Percentiles rank a stretch among this genome's conserved stretches.
phyloP scores from a whole-genome alignment of 2,888 invertebrate species.

The Rhaphigaster nebulosa region DNA sequence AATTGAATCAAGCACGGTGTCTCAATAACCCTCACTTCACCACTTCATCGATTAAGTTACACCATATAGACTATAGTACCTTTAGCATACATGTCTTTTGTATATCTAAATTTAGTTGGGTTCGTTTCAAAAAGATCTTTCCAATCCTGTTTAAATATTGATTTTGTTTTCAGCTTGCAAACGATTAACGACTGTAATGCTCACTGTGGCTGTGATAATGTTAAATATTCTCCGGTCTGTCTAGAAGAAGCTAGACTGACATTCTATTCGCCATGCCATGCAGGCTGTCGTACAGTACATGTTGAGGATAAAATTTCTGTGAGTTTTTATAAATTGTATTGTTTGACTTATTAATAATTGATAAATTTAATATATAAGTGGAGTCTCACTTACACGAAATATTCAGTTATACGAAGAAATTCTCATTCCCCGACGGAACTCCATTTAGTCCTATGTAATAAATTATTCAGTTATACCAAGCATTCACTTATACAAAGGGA shows the following conservation, averaged over 20 bases:
- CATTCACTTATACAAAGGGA: too few relatives aligned
- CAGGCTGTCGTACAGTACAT: constrained; percentile 74
- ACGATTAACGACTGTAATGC: constrained; percentile 73
- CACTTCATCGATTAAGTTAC: too few relatives aligned
- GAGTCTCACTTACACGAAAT: too few relatives aligned
- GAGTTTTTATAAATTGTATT: neutral
- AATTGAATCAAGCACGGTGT: too few relatives aligned
- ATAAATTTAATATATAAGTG: neutral
- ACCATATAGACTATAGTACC: too few relatives aligned
- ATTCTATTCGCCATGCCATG: constrained; percentile 81
- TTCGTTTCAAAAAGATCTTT: neutral
- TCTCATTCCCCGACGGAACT: too few relatives aligned
- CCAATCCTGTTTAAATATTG: neutral
- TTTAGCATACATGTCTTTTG: too few relatives aligned
- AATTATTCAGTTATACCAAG: too few relatives aligned
- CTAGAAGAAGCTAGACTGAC: constrained; percentile 73
- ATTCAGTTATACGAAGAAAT: too few relatives aligned
- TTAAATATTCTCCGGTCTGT: constrained; percentile 78
- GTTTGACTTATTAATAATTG: neutral
- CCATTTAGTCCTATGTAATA: too few relatives aligned
- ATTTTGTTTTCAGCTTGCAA: constrained; percentile 70
- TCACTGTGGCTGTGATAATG: constrained; percentile 74
- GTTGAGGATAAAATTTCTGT: constrained; percentile 68
- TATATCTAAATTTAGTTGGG: too few relatives aligned
- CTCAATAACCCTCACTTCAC: too few relatives aligned